Evolutionary conservation across 2,113 vertebrate genomes (phyloP), one percentile per base, ranked within the genome.

Genomic region (Tinamus guttatus): DNA sequence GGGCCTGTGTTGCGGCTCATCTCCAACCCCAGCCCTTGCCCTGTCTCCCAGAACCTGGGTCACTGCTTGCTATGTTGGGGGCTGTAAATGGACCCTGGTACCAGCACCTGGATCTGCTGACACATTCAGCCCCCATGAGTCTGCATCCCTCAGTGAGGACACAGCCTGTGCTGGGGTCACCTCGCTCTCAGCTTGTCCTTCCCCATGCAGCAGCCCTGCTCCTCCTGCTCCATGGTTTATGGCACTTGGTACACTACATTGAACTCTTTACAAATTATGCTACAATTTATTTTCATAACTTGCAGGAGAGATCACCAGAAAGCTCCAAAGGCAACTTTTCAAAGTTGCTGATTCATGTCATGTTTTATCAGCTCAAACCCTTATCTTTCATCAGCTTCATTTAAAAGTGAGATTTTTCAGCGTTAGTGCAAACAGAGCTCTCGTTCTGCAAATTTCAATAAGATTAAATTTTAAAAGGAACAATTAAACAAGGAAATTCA

Each of bases 181-280:
- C 19, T 49, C 5, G 5, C 16, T 69, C 73, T 68, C 11, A 5
- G 3, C 15, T 62, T 17, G 16, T 49, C 58, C 20, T 11, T 32
- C 7, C 4, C 2, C 0, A 0, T 7, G 11, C 3, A 54, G 21
- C 22, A 36, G 38, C 2, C 41, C 32, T 52, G 15, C 19, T 63
- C 34, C 16, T 27, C 6, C 4, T 19, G 6, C 22, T 34, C 40
- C 22, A 32, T 40, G 3, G 18, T 27, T 25, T 13, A 56, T 16
- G 12, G 7, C 40, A 75, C 22, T 27, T 41, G 27, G 22, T 62
- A 40, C 16, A 17, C 4, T 2, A 27, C 11, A 70, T 11, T 18
- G 36, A 89, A 41, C 52, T 62, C 65, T 34, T 58, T 54, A 74
- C 32, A 68, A 38, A 15, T 34, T 62, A 40, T 13, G 28, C 17